phyloP scores from a whole-genome alignment of 2,797 vertebrate species.

The Mareca strepera region DNA sequence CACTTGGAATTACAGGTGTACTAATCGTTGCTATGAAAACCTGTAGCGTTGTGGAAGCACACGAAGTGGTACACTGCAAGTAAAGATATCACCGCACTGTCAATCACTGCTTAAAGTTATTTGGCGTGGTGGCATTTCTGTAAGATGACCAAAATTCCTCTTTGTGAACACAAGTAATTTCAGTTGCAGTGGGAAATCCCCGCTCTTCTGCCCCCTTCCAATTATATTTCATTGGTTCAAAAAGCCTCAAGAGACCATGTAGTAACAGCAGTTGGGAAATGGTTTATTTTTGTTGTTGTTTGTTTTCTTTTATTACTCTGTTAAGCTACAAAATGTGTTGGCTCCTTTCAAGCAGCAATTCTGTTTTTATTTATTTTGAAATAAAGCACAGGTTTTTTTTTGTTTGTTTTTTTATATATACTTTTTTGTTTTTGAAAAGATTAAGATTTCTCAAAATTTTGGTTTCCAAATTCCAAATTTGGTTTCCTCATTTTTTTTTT shows the following conservation, averaged over 20 bases:
- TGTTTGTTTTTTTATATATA: no score
- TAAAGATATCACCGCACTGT: neutral
- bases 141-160: neutral
- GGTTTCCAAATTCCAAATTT: neutral
- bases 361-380: neutral
- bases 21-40: neutral
- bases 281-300: accelerated
- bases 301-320: neutral
- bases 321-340: neutral
- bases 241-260: neutral
- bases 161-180: neutral
- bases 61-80: neutral
- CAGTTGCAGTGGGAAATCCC: neutral
- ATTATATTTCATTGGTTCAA: neutral
- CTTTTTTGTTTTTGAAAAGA: neutral
- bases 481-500: neutral
- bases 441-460: neutral
- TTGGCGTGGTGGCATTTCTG: neutral
- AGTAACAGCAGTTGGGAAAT: neutral
- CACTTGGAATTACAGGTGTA: neutral
- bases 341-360: neutral
- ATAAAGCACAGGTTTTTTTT: neutral
- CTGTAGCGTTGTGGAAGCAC: neutral
- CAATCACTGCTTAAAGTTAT: neutral
- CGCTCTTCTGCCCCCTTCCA: neutral